Evolutionary conservation across 2,113 vertebrate genomes (phyloP).

Genomic region (Nothoprocta perdicaria): DNA sequence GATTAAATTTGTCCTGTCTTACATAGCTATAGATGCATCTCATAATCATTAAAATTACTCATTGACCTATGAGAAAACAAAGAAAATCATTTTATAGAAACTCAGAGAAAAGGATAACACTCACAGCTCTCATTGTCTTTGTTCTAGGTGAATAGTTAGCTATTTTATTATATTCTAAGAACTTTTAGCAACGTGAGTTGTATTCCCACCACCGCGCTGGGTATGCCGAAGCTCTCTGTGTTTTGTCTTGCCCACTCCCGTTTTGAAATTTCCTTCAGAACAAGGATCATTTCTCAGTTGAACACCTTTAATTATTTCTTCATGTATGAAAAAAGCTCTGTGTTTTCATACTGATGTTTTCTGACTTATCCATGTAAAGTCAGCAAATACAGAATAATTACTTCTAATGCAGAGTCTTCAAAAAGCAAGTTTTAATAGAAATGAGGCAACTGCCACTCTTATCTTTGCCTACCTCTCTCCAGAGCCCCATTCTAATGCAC

Average conservation of each 20-base stretch:
- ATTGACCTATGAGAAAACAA: slow-evolving; percentile 41
- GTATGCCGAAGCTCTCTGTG: neutral
- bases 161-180: slow-evolving; percentile 32
- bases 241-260: neutral
- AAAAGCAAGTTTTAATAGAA: slow-evolving; percentile 30
- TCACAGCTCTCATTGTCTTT: slow-evolving; percentile 30
- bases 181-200: neutral
- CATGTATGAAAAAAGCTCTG: neutral
- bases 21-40: slow-evolving; percentile 18
- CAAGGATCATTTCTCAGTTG: slow-evolving; percentile 39
- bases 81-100: slow-evolving; percentile 33
- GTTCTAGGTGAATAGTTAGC: slow-evolving; percentile 44
- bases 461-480: neutral
- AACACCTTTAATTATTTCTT: slow-evolving; percentile 14
- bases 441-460: neutral
- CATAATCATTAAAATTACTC: slow-evolving; percentile 48
- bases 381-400: slow-evolving; percentile 42
- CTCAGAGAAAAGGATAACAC: slow-evolving; percentile 18
- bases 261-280: slow-evolving; percentile 29
- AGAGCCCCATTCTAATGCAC: neutral
- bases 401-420: slow-evolving; percentile 11
- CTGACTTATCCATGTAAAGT: slow-evolving; percentile 7
- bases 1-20: neutral
- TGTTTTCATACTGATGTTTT: slow-evolving; percentile 8
- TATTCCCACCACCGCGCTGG: neutral